Evolutionary conservation across 2,888 invertebrate species (phyloP).

Genomic region (Chamaedrilus cognettii): DNA sequence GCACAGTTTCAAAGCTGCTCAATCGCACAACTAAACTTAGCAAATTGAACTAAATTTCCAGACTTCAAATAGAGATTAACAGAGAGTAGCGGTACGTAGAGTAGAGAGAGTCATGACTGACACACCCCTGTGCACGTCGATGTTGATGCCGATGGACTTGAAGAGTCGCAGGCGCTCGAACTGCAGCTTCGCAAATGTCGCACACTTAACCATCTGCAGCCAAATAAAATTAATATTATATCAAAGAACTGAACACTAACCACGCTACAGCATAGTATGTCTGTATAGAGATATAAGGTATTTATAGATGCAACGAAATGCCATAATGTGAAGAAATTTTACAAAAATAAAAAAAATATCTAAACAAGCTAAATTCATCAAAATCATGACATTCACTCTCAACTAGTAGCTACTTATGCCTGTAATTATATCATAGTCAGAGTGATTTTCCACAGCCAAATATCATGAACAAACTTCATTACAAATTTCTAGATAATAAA

Average conservation of each 20-base stretch:
- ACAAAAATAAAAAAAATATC: not conserved
- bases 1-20: too few relatives aligned
- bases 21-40: too few relatives aligned
- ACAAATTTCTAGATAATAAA: not conserved
- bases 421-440: too few relatives aligned
- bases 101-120: not conserved
- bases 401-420: not conserved
- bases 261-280: not conserved
- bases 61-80: too few relatives aligned
- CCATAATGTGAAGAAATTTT: not conserved
- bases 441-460: too few relatives aligned
- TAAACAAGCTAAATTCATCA: not conserved
- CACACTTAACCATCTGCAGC: constrained; percentile 60
- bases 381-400: not conserved
- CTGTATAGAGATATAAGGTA: too few relatives aligned
- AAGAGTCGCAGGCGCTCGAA: constrained; percentile 87
- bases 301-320: too few relatives aligned
- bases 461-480: too few relatives aligned
- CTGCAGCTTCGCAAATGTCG: constrained; percentile 70
- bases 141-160: constrained; percentile 78
- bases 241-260: not conserved
- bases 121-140: constrained; percentile 86
- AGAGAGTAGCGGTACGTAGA: too few relatives aligned
- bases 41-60: too few relatives aligned
- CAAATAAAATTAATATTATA: too few relatives aligned